Percentiles rank a stretch among this genome's conserved stretches.
These are phyloP conservation scores for Lamproptera curius DNA, from an alignment of 2,888 invertebrate species.

Conservation along the genomic window DNA sequence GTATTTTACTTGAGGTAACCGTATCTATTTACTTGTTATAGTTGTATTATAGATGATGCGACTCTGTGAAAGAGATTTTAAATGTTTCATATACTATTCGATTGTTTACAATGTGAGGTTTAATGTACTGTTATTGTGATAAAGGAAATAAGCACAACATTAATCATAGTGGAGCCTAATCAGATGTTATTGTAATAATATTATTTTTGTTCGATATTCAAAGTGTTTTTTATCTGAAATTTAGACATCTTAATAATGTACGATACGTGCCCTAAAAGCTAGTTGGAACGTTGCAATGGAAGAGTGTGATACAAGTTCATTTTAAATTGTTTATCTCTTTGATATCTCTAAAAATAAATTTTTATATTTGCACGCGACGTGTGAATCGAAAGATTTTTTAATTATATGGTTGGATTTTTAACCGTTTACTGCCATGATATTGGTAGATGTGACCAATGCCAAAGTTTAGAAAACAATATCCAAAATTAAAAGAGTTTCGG, in stretches of 20 bases:
- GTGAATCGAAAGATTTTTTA: background rate
- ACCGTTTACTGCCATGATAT: conserved; percentile 15
- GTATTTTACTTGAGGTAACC: conserved; percentile 12
- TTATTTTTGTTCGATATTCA: conserved; percentile 49
- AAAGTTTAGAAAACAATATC: conserved; percentile 1
- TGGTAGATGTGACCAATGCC: conserved; percentile 9
- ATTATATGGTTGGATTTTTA: conserved; percentile 1
- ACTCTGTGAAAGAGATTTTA: conserved; percentile 33
- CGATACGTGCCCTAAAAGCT: conserved; percentile 6
- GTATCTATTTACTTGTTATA: conserved; percentile 38
- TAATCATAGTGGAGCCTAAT: conserved; percentile 70
- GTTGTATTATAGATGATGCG: conserved; percentile 37
- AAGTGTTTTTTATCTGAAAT: conserved; percentile 56
- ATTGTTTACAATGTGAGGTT: conserved; percentile 48
- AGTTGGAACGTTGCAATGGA: conserved; percentile 5
- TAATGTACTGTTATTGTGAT: conserved; percentile 69
- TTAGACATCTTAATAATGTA: conserved; percentile 21
- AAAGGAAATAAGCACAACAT: conserved; percentile 73
- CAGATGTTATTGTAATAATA: conserved; percentile 59
- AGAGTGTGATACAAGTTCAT: conserved; percentile 1
- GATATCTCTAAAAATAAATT: background rate
- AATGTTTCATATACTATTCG: conserved; percentile 54
- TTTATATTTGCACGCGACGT: background rate
- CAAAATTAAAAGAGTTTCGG: background rate
- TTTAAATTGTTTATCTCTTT: background rate